Conservation (phyloP, 1,140 invertebrate species). For the Solen grandis region DNA sequence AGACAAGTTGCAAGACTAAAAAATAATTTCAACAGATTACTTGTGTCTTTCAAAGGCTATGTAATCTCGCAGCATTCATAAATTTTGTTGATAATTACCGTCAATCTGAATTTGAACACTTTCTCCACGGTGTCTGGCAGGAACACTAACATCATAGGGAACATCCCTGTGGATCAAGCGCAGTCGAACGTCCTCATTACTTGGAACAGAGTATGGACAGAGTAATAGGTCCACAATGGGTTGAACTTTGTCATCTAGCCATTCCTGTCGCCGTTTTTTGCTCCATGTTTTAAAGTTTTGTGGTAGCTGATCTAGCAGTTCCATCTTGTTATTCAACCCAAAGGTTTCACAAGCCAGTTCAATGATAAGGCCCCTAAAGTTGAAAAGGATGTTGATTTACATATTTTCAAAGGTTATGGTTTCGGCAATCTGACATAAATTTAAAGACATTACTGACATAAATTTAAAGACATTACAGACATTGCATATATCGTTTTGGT, state of each 20-base stretch:
- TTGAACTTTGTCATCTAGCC: not conserved
- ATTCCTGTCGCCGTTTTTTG: not conserved
- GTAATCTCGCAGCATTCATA: no score
- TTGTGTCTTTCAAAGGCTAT: no score
- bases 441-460: not conserved
- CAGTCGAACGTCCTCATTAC: no score
- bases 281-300: not conserved
- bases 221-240: not conserved
- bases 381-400: no score
- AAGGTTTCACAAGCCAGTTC: no score
- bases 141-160: conserved; percentile 3
- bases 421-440: not conserved
- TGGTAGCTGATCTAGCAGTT: conserved; percentile 7
- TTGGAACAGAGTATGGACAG: not conserved
- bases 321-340: not conserved
- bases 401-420: not conserved
- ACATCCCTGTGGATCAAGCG: conserved; percentile 2
- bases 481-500: no score
- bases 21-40: no score
- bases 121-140: conserved; percentile 6
- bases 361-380: no score
- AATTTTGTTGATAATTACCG: no score
- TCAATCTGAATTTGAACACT: not conserved
- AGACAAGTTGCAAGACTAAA: no score
- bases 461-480: not conserved